Evolutionary conservation across 2,113 vertebrate species (phyloP), one percentile per base, ranked within the genome.

Genomic region (Planiliza haematocheilus): DNA sequence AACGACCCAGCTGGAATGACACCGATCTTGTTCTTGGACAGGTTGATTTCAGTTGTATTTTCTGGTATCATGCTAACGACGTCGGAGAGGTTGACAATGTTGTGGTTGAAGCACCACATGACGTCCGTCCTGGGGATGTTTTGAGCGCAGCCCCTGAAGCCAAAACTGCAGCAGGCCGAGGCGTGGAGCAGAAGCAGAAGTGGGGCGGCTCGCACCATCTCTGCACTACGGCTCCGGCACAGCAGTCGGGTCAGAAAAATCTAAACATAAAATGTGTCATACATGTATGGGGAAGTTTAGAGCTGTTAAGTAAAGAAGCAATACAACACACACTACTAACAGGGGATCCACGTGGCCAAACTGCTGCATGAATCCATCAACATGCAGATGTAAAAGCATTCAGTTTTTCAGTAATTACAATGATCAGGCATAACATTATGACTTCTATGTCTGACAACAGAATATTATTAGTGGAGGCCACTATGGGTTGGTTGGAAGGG

Each of bases 21-120:
- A 16, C 0, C 10, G 55, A 86, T 84, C 18, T 43, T 56, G 55
- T 86, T 82, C 20, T 52, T 68, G 4, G 56, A 67, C 20, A 86
- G 51, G 4, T 63, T 83, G 21, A 86, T 70, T 2, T 1, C 9
- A 13, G 53, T 18, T 34, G 11, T 18, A 38, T 84, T 77, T 1
- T 50, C 36, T 43, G 80, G 63, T 38, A 74, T 10, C 49, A 53
- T 36, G 34, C 42, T 36, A 20, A 72, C 0, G 6, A 76, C 77
- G 0, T 56, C 53, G 10, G 73, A 24, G 42, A 88, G 51, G 43
- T 83, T 65, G 1, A 8, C 57, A 8, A 83, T 81, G 39, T 74
- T 50, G 7, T 0, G 1, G 34, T 63, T 65, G 30, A 3, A 43
- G 56, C 83, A 86, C 67, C 71, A 86, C 46, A 76, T 38, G 16